Base-by-base conservation (phyloP, 2,113 vertebrate species). In the Lanius ludovicianus region DNA sequence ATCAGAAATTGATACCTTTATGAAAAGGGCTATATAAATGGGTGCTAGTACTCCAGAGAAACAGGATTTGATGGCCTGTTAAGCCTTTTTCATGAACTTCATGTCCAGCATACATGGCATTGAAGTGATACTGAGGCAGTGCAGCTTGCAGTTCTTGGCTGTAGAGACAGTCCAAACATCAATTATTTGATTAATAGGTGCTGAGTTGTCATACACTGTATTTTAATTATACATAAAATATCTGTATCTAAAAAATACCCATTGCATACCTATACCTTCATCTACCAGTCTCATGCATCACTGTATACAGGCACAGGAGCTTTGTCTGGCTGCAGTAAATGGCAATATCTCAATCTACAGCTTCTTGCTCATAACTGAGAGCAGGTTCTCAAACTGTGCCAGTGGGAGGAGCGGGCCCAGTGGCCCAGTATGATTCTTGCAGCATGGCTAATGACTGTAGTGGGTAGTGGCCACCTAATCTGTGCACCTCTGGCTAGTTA, bases 351-450 rank as follows among this genome's bases (percentile, higher is more conserved):
- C 13, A 15, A 19, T 42, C 23, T n/a, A 18, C 30, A 37, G n/a
- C 63, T 49, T 35, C 30, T 27, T 55, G 47, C n/a, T 62, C 35
- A 9, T 6, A 55, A 16, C 17, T 62, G 41, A 62, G 31, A 49
- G 12, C 2, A 49, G n/a, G 4, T 42, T 77, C 63, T 77, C 41
- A 11, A 31, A 3, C 25, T 23, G 47, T 84, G 55, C 18, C 33
- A 39, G 42, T 13, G 73, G 28, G 27, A 79, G 28, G 31, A 73
- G 44, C 1, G 1, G 30, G 37, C 49, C 35, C 47, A 67, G 44
- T 4, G 6, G n/a, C 59, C 22, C 0, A 0, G 2, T 41, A 3
- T 2, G 4, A 8, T 46, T 77, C 39, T 64, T 86, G 37, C 73
- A 49, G n/a, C 25, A 3, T 16, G 22, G 47, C 28, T 57, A 81